Percentiles rank a stretch among this genome's conserved stretches.
Conservation (phyloP, 2,113 vertebrate species). For the zebrafish (Danio rerio) region DNA sequence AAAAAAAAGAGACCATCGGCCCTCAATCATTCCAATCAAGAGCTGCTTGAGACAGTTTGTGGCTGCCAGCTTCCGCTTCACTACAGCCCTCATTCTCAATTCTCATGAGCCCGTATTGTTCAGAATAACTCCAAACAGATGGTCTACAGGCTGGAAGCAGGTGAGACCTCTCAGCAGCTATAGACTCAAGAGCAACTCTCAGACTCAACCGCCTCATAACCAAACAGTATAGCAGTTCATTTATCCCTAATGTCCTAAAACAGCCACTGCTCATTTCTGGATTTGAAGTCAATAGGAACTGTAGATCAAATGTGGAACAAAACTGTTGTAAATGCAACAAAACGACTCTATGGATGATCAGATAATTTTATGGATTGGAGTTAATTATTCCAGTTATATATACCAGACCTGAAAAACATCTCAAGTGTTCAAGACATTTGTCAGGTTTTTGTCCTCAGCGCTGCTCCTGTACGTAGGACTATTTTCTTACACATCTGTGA, state of each 20-base stretch:
- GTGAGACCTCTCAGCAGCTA: conserved; percentile 48
- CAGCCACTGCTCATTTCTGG: conserved; percentile 25
- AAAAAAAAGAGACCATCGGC: not conserved
- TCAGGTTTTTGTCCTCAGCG: too few species aligned
- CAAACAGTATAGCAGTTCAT: conserved; percentile 13
- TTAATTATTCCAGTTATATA: too few species aligned
- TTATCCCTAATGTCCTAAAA: not conserved
- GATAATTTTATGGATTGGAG: conserved; percentile 72
- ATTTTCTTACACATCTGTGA: too few species aligned
- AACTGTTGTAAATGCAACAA: conserved; percentile 65
- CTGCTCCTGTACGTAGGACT: too few species aligned
- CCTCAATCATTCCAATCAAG: conserved; percentile 21
- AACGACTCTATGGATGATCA: conserved; percentile 72
- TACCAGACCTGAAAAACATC: too few species aligned
- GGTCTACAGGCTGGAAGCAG: conserved; percentile 55
- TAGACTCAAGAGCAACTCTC: conserved; percentile 24
- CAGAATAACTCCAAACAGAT: conserved; percentile 55
- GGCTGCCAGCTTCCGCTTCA: conserved; percentile 46
- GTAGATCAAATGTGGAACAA: conserved; percentile 20
- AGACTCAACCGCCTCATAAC: not conserved
- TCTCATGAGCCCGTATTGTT: conserved; percentile 36
- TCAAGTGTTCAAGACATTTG: too few species aligned
- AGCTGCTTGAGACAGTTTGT: conserved; percentile 25
- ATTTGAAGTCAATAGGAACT: conserved; percentile 49
- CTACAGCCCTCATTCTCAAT: not conserved